Evolutionary conservation across 2,888 invertebrate genomes (phyloP), one percentile per base, ranked within the genome.

Genomic region (Mesochorus sp.): DNA sequence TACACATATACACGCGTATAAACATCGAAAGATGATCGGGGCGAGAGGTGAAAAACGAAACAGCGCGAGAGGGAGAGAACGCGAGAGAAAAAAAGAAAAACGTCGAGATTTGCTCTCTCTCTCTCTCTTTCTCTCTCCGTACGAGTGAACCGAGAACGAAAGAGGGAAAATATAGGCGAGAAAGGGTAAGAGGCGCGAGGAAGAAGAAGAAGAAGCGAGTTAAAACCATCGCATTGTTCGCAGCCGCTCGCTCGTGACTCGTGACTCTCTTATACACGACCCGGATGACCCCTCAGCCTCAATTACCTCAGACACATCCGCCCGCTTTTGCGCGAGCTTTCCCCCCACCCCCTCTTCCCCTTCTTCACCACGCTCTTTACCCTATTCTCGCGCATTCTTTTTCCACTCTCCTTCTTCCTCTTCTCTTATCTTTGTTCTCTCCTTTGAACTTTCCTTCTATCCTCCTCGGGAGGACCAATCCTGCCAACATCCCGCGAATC

Each of bases 231-330:
- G 89, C 86, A 90, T 90, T 90, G 90, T 90, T 89, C 89, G 87
- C 85, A 85, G 87, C 87, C 89, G 87, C 85, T 88, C 88, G 89
- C 88, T 90, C 89, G 89, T 90, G 90, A 90, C 90, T 90, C 90
- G 90, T 90, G 90, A 89, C 89, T 90, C 89, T 86, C 89, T 85
- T 87, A 82, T n/a, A n/a, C n/a, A n/a, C 87, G 89, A 90, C 90
- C 90, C 87, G 86, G 85, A 87, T 89, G 90, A 90, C 90, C 89
- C 88, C 89, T 86, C 87, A 89, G 89, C 90, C 89, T 90, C 90
- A 90, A 90, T 90, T 90, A 90, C 90, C 89, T 89, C 89, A 86
- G 89, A 90, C 90, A 90, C 89, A 90, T 90, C 90, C 90, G 90
- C 88, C 87, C 89, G 85, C 83, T 84, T 61, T 71, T 82, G 78